These are phyloP conservation scores for Valencia hispanica DNA, from an alignment of 2,797 vertebrate species.

Conservation along the genomic window DNA sequence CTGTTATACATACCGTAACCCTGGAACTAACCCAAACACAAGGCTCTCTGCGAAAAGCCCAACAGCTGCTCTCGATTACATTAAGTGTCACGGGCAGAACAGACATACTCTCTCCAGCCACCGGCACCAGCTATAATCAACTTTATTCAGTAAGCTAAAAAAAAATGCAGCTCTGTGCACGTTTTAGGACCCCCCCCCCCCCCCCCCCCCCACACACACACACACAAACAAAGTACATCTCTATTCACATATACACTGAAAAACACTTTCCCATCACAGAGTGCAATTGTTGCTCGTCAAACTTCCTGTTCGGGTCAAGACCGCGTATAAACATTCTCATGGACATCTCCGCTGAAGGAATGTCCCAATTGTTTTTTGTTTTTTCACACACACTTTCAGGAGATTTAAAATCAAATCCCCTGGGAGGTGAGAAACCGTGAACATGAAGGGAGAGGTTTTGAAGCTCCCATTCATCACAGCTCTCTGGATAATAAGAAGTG, in stretches of 20 bases:
- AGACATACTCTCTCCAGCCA: constrained; percentile 64
- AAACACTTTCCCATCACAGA: constrained; percentile 21
- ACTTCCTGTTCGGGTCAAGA: constrained; percentile 56
- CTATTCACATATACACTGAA: constrained; percentile 12
- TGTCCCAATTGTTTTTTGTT: constrained; percentile 38
- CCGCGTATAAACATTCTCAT: constrained; percentile 61
- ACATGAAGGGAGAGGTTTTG: constrained; percentile 19
- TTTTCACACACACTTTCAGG: constrained; percentile 24
- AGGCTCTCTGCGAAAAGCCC: constrained; percentile 65
- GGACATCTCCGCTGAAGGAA: constrained; percentile 48
- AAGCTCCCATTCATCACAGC: constrained; percentile 47
- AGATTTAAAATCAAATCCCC: constrained; percentile 60
- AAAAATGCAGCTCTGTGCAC: constrained; percentile 60
- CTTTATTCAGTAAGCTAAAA: constrained; percentile 77
- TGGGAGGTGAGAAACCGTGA: constrained; percentile 38
- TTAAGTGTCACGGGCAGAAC: constrained; percentile 68
- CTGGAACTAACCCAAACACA: constrained; percentile 71
- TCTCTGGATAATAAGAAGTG: constrained; percentile 55
- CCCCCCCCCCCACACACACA: no score
- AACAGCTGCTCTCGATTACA: constrained; percentile 80
- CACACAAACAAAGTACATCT: constrained; percentile 23
- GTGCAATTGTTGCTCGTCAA: constrained; percentile 34
- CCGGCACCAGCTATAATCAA: constrained; percentile 72
- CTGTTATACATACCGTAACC: constrained; percentile 53
- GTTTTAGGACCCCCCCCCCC: constrained; percentile 29